Evolutionary conservation across 2,797 vertebrate genomes (phyloP).

Genomic region (Bufotes viridis): DNA sequence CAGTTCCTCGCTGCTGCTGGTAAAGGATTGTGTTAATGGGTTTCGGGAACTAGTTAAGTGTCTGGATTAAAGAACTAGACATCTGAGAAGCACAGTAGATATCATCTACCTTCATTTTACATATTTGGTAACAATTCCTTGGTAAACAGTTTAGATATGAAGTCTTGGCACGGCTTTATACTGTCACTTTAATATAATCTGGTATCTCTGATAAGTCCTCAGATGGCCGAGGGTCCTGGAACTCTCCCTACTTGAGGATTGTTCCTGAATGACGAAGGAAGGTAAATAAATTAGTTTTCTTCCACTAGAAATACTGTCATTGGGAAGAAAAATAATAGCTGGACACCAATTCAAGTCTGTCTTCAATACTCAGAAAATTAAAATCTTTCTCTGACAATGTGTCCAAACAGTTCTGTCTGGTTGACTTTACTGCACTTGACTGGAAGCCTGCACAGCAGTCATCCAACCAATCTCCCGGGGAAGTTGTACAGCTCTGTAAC

Average conservation of each 20-base stretch:
- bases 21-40: too few relatives aligned
- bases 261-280: constrained; percentile 4
- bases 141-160: constrained; percentile 12
- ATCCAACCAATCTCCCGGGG: constrained; percentile 21
- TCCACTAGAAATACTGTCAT: constrained; percentile 41
- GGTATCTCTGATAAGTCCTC: constrained; percentile 28
- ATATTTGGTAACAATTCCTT: background rate
- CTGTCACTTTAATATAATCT: constrained; percentile 25
- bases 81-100: background rate
- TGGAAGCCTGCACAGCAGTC: constrained; percentile 45
- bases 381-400: background rate
- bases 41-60: background rate
- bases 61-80: background rate
- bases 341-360: constrained; percentile 5
- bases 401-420: constrained; percentile 25
- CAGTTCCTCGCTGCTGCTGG: too few relatives aligned
- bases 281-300: constrained; percentile 2
- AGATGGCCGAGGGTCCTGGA: background rate
- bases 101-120: background rate
- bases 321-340: background rate
- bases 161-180: constrained; percentile 42
- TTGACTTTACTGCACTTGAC: constrained; percentile 5
- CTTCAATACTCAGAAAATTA: constrained; percentile 31
- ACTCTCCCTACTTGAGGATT: background rate
- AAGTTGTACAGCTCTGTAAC: constrained; percentile 7